Base-by-base conservation (phyloP, 2,888 invertebrate species). In the Colletes collaris region DNA sequence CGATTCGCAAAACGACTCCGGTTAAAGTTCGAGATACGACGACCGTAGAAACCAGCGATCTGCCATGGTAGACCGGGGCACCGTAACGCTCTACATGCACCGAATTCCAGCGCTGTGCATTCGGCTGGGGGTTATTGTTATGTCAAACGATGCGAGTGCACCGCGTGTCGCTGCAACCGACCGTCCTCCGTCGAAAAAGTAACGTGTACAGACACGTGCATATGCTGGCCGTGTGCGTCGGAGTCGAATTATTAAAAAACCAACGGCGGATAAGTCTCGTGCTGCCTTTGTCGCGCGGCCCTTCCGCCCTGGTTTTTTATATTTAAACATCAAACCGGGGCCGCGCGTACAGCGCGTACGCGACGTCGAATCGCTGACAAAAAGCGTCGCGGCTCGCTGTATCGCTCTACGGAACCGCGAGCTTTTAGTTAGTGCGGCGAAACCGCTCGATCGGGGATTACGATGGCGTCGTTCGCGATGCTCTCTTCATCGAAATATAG, bases 121-220 rank as follows among this genome's bases (percentile, higher is more conserved):
- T 64, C 67, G 53, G 56, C 52, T 40, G 49, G 27, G 27, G 58
- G 70, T 73, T 81, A 79, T 85, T 82, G 78, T 85, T 76, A 67
- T 58, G 85, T 82, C 75, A 82, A 82, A 70, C 72, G 74, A 70
- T 19, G 67, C 67, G 70, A 83, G 56, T 79, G 59, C 75, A 63
- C 60, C 52, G 58, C 60, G 35, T 64, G 56, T 70, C 46, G 35
- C 16, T 52, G 56, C 50, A 16, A 27, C 46, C 13, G 7, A 11
- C n/a, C 40, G 44, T 55, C 56, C 66, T n/a, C 27, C 55, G 19
- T 1, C 16, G 11, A 63, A 69, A 76, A n/a, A 60, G 46, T n/a
- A 16, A n/a, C 37, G 50, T 16, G n/a, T 10, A 69, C n/a, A 49
- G 10, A 8, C n/a, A 8, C 50, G 16, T 11, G 44, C n/a, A n/a